Conservation (phyloP, 2,888 invertebrate genomes). For the Drosophila rellima region DNA sequence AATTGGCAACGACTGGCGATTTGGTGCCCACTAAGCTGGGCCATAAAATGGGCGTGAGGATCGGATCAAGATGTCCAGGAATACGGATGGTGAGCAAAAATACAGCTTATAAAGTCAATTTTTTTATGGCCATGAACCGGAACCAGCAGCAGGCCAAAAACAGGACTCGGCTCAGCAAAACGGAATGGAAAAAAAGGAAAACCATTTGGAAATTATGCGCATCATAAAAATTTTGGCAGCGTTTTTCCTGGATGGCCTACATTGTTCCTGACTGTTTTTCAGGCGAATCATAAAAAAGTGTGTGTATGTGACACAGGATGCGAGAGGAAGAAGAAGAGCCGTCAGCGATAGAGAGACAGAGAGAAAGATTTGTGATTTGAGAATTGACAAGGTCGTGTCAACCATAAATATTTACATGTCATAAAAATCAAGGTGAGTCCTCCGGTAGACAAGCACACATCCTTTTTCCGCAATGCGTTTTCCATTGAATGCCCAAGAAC, state of each 20-base stretch:
- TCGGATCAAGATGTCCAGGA: constrained; percentile 16
- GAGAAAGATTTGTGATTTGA: constrained; percentile 25
- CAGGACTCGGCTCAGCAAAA: constrained; percentile 6
- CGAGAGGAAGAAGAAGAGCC: constrained; percentile 6
- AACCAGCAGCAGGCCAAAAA: constrained; percentile 41
- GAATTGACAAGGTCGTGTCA: constrained; percentile 72
- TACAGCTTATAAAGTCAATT: constrained; percentile 76
- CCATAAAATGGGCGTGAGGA: constrained; percentile 67
- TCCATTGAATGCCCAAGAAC: constrained; percentile 67
- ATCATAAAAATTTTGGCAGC: constrained; percentile 69
- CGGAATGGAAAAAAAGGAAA: constrained; percentile 50
- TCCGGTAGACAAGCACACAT: constrained; percentile 46
- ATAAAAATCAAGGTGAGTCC: constrained; percentile 76
- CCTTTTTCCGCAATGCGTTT: constrained; percentile 77
- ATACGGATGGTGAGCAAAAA: constrained; percentile 34
- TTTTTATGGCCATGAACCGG: constrained; percentile 65
- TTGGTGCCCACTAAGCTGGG: constrained; percentile 32
- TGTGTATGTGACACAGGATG: constrained; percentile 36
- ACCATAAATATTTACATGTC: constrained; percentile 80
- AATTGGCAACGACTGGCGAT: constrained; percentile 27
- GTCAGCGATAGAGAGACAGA: constrained; percentile 2
- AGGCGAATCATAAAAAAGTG: constrained; percentile 68
- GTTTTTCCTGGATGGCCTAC: constrained; percentile 50
- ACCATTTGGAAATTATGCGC: constrained; percentile 70
- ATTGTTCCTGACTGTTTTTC: constrained; percentile 43